Conservation (phyloP, 2,888 invertebrate species). For the Chymomyza procnemis region DNA sequence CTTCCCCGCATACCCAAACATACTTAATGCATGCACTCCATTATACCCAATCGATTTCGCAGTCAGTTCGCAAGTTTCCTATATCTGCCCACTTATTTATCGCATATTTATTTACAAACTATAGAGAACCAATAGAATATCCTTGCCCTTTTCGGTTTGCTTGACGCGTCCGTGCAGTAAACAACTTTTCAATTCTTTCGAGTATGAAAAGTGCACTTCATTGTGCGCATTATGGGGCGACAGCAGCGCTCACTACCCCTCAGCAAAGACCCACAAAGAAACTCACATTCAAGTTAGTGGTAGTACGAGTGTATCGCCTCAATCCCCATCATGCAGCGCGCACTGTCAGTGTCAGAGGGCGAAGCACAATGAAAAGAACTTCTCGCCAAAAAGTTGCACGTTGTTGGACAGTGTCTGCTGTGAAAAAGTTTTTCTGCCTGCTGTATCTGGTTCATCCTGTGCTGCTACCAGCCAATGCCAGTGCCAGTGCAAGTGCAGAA, state of each 20-base stretch:
- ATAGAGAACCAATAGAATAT: conserved; percentile 19
- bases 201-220: conserved; percentile 76
- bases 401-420: conserved; percentile 35
- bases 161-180: conserved; percentile 38
- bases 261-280: too few relatives aligned
- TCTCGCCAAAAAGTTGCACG: conserved; percentile 68
- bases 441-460: neutral
- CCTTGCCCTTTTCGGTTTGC: neutral
- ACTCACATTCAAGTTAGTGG: too few relatives aligned
- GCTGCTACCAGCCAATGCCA: neutral
- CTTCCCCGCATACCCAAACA: neutral
- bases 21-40: neutral
- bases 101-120: conserved; percentile 24
- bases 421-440: conserved; percentile 22
- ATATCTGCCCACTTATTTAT: conserved; percentile 21
- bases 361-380: conserved; percentile 66
- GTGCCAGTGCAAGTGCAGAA: conserved; percentile 34
- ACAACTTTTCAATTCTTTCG: conserved; percentile 68
- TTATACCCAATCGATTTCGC: neutral
- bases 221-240: conserved; percentile 73
- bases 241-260: neutral
- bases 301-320: neutral
- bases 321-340: conserved; percentile 19
- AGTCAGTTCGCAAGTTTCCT: neutral
- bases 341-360: conserved; percentile 61